Evolutionary conservation across 2,888 invertebrate genomes (phyloP).

Genomic region (Tachina grossa): DNA sequence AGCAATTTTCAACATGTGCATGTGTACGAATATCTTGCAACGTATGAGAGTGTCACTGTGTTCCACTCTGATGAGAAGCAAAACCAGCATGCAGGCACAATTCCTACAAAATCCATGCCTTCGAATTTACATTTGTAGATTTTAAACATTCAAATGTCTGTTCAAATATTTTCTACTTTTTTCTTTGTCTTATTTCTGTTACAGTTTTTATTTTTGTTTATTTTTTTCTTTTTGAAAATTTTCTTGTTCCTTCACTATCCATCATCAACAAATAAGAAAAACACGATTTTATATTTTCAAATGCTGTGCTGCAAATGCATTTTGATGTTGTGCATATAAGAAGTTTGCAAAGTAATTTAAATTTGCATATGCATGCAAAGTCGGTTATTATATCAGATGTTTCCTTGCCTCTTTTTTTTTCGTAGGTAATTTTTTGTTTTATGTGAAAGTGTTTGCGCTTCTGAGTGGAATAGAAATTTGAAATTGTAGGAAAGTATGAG

Average conservation of each 20-base stretch:
- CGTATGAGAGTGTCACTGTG: neutral
- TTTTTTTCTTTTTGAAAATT: neutral
- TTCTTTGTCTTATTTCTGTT: conserved; percentile 14
- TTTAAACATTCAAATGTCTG: conserved; percentile 52
- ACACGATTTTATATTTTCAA: conserved; percentile 39
- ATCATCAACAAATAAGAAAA: conserved; percentile 42
- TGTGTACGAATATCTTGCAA: neutral
- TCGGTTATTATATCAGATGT: conserved; percentile 66
- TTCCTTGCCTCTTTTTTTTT: neutral
- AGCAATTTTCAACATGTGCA: neutral
- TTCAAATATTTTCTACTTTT: conserved; percentile 39
- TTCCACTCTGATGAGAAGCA: neutral
- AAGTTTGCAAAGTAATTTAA: conserved; percentile 61
- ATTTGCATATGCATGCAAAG: conserved; percentile 67
- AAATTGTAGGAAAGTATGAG: neutral
- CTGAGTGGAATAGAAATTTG: conserved; percentile 20
- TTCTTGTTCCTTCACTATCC: conserved; percentile 35
- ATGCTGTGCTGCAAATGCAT: conserved; percentile 49
- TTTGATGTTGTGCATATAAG: conserved; percentile 22
- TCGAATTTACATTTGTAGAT: conserved; percentile 39
- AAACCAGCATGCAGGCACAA: conserved; percentile 19
- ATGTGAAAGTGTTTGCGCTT: conserved; percentile 28
- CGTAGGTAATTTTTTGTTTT: neutral
- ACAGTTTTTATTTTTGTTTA: neutral
- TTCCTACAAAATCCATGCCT: conserved; percentile 5